Conservation (phyloP, 2,888 invertebrate species). For the Drymonia ruficornis region DNA sequence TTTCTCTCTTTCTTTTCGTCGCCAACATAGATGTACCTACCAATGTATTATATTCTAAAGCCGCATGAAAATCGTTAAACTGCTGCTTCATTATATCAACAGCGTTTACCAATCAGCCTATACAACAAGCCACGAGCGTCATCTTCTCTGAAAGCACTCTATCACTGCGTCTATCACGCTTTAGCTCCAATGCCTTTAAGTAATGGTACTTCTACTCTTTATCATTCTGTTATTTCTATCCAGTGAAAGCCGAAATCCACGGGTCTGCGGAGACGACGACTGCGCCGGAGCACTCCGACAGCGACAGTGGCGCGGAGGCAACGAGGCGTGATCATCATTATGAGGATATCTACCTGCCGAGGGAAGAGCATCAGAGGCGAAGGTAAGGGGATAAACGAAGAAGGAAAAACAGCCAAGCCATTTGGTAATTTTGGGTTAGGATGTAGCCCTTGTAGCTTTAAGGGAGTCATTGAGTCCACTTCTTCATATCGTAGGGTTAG, state of each 20-base stretch:
- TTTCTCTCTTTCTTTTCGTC: no score
- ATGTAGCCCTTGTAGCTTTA: no score
- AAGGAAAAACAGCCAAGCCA: no score
- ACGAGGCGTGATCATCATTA: constrained; percentile 87
- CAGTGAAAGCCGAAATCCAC: constrained; percentile 95
- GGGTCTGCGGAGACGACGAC: constrained; percentile 82
- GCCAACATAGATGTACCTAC: no score
- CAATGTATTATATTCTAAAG: background rate
- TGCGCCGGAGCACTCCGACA: constrained; percentile 68
- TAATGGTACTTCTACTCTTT: background rate
- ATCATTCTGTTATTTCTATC: constrained; percentile 6
- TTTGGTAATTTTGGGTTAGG: no score
- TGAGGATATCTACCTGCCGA: constrained; percentile 91
- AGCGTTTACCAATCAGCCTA: no score
- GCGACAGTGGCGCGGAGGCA: constrained; percentile 76
- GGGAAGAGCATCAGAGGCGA: constrained; percentile 80
- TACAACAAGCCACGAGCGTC: no score
- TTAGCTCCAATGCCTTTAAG: background rate
- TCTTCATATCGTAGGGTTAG: no score
- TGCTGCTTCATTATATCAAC: background rate
- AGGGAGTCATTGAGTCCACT: no score
- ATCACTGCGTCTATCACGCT: constrained; percentile 2
- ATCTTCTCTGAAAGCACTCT: background rate
- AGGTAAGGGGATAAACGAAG: constrained; percentile 45
- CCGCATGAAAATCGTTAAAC: background rate